A percentile compares a stretch with the other conserved stretches of the same genome.
phyloP scores from a whole-genome alignment of 2,797 vertebrate species.

The Spizella passerina region DNA sequence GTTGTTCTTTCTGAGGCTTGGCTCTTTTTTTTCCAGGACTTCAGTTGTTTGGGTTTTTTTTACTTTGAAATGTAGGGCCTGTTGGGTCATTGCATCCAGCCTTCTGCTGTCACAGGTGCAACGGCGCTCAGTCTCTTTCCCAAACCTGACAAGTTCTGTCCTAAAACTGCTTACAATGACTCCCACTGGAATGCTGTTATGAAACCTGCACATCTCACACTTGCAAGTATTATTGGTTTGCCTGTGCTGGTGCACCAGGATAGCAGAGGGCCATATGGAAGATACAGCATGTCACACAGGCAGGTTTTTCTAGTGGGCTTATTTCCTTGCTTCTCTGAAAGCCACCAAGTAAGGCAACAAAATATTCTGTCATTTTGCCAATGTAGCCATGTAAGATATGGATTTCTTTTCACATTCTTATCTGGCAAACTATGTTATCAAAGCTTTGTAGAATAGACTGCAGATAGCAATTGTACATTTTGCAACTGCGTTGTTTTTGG shows the following conservation, averaged over 20 bases:
- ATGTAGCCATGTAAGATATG: background rate
- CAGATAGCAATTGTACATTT: background rate
- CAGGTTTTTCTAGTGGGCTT: background rate
- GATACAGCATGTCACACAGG: background rate
- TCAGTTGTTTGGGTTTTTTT: background rate
- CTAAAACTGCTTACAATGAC: background rate
- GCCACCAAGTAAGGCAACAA: background rate
- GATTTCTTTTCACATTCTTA: background rate
- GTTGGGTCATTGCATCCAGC: background rate
- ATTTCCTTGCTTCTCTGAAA: background rate
- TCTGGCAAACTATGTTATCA: background rate
- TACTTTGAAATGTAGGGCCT: background rate
- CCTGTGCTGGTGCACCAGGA: background rate
- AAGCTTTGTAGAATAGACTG: background rate
- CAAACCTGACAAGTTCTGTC: background rate
- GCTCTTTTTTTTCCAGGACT: background rate
- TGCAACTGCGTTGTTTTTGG: background rate
- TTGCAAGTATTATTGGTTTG: background rate
- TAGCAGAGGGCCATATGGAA: background rate
- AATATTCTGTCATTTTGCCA: background rate
- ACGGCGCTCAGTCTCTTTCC: background rate
- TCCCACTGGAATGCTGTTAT: slow-evolving; percentile 6
- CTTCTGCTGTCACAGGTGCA: background rate
- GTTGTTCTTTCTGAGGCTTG: background rate
- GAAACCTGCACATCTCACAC: background rate